Evolutionary conservation across 2,113 vertebrate species (phyloP).

Genomic region (Amblyopsis rosae): DNA sequence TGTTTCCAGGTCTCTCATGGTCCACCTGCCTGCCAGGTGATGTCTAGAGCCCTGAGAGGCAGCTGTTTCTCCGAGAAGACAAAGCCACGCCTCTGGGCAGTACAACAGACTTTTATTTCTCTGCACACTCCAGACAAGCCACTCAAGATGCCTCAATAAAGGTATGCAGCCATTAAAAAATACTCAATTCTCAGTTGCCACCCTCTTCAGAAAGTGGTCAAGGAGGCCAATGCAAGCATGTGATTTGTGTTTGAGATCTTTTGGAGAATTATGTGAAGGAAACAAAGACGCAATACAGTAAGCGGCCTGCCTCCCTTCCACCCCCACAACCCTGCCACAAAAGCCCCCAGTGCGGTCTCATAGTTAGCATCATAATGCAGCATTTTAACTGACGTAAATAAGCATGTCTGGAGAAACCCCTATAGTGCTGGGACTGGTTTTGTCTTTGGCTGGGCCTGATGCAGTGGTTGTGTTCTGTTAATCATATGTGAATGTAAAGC

Average conservation of each 20-base stretch:
- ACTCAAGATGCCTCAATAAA: constrained; percentile 58
- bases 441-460: constrained; percentile 61
- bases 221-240: constrained; percentile 50
- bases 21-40: constrained; percentile 59
- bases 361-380: constrained; percentile 74
- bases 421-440: constrained; percentile 55
- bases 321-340: constrained; percentile 17
- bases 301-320: constrained; percentile 33
- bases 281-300: constrained; percentile 67
- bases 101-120: constrained; percentile 60
- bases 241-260: constrained; percentile 61
- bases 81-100: constrained; percentile 55
- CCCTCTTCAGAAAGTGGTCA: constrained; percentile 61
- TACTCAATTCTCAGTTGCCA: constrained; percentile 51
- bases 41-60: constrained; percentile 42
- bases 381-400: constrained; percentile 68
- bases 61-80: constrained; percentile 60
- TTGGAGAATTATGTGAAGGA: constrained; percentile 37
- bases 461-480: constrained; percentile 62
- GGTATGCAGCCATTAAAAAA: constrained; percentile 60
- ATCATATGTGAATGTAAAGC: constrained; percentile 70
- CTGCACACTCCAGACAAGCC: constrained; percentile 51
- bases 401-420: constrained; percentile 55
- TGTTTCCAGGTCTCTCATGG: not conserved
- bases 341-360: constrained; percentile 55